Percentiles rank a stretch among this genome's conserved stretches.
These are phyloP conservation scores for Meganola albula DNA, from an alignment of 2,888 invertebrate species.

Conservation along the genomic window DNA sequence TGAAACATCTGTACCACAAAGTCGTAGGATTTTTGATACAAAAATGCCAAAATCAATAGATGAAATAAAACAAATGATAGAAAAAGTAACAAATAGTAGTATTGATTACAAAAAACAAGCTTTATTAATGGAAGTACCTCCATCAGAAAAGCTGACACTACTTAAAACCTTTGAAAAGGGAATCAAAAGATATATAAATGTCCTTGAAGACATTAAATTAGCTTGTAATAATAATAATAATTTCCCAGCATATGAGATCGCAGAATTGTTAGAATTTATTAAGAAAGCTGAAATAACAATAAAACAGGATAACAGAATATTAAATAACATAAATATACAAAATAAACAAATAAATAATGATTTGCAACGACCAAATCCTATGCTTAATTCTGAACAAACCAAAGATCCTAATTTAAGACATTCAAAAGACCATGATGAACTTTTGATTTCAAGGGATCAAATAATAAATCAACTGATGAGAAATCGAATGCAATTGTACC, in stretches of 20 bases:
- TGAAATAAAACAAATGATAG: conserved; percentile 40
- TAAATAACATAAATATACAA: conserved; percentile 27
- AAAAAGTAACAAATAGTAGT: conserved; percentile 34
- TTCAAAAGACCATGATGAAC: conserved; percentile 14
- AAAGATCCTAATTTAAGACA: conserved; percentile 6
- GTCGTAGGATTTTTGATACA: conserved; percentile 34
- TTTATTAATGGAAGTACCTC: conserved; percentile 33
- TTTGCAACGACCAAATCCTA: too few relatives aligned
- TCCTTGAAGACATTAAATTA: conserved; percentile 37
- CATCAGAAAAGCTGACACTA: conserved; percentile 42
- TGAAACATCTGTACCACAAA: conserved; percentile 23
- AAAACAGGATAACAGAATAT: conserved; percentile 38
- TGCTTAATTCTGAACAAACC: conserved; percentile 2
- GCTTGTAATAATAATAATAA: conserved; percentile 25
- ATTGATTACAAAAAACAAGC: conserved; percentile 46
- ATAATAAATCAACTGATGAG: conserved; percentile 56
- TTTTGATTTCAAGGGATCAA: conserved; percentile 48
- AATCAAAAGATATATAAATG: conserved; percentile 32
- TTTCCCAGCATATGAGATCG: conserved; percentile 29
- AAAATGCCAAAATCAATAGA: conserved; percentile 35
- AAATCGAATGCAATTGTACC: conserved; percentile 46
- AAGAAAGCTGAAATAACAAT: conserved; percentile 37
- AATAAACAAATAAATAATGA: too few relatives aligned
- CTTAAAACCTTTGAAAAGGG: conserved; percentile 50
- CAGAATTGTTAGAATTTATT: conserved; percentile 42